Evolutionary conservation across 2,888 invertebrate genomes (phyloP).

Genomic region (Diploptera punctata): DNA sequence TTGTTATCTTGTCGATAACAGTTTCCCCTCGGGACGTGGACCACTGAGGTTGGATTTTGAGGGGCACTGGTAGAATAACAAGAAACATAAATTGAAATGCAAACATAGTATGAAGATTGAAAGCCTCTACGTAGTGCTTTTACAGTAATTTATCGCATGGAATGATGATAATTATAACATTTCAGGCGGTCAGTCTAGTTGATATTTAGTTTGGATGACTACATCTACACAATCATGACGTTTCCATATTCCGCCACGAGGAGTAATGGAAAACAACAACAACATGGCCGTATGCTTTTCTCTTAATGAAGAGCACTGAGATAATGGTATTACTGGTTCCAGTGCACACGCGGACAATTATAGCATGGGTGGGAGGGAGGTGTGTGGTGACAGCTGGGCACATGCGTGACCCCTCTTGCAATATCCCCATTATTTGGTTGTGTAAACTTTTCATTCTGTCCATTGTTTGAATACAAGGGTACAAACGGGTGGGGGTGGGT

Average conservation of each 20-base stretch:
- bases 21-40: too few species aligned
- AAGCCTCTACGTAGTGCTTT: not conserved
- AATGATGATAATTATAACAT: constrained; percentile 5
- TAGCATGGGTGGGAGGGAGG: not conserved
- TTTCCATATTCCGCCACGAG: not conserved
- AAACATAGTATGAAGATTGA: too few species aligned
- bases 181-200: not conserved
- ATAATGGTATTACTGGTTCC: constrained; percentile 28
- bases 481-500: too few species aligned
- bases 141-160: not conserved
- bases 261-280: constrained; percentile 13
- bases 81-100: too few species aligned
- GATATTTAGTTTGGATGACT: constrained; percentile 12
- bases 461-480: constrained; percentile 19
- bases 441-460: constrained; percentile 29
- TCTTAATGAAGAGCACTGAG: constrained; percentile 23
- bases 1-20: too few species aligned
- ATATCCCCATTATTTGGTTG: constrained; percentile 22
- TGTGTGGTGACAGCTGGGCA: constrained; percentile 14
- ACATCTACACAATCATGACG: constrained; percentile 3
- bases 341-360: constrained; percentile 20
- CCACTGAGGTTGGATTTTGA: too few species aligned
- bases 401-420: constrained; percentile 23
- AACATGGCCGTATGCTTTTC: constrained; percentile 4
- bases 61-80: too few species aligned